Evolutionary conservation across 2,797 vertebrate genomes (phyloP).

Genomic region (Alosa sapidissima): DNA sequence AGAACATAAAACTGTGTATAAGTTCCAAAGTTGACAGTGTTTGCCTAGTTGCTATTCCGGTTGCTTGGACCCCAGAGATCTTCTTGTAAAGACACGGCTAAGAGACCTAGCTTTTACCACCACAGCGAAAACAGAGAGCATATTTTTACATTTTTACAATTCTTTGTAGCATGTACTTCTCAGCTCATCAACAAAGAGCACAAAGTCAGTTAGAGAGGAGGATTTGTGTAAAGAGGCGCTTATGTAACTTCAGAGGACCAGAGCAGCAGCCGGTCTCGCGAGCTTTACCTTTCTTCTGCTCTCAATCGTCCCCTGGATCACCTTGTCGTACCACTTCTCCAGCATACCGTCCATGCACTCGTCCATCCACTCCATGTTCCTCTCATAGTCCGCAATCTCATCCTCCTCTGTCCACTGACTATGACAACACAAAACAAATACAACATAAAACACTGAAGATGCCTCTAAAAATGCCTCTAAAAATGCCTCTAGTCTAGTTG

Average conservation of each 20-base stretch:
- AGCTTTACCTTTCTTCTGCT: constrained; percentile 88
- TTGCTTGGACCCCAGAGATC: too few species aligned
- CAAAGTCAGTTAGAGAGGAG: too few species aligned
- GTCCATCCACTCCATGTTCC: constrained; percentile 97
- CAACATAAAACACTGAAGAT: neutral
- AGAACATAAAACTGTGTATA: neutral
- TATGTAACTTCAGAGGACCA: neutral
- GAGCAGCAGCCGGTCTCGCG: neutral
- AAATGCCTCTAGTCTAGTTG: neutral
- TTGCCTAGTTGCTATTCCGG: too few species aligned
- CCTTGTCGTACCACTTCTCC: constrained; percentile 97
- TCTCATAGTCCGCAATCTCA: constrained; percentile 93
- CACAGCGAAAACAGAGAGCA: too few species aligned
- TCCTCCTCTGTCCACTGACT: constrained; percentile 97
- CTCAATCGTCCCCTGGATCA: constrained; percentile 86
- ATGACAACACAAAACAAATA: constrained; percentile 34
- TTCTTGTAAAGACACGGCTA: too few species aligned
- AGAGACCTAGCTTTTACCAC: too few species aligned
- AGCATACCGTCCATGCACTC: constrained; percentile 96
- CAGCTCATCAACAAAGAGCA: too few species aligned
- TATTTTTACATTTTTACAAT: too few species aligned
- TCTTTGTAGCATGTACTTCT: too few species aligned
- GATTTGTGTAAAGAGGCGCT: neutral
- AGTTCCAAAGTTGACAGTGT: neutral
- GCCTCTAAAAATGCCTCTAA: neutral